These are phyloP conservation scores for Gavia stellata DNA, from an alignment of 2,113 vertebrate species.

Conservation along the genomic window DNA sequence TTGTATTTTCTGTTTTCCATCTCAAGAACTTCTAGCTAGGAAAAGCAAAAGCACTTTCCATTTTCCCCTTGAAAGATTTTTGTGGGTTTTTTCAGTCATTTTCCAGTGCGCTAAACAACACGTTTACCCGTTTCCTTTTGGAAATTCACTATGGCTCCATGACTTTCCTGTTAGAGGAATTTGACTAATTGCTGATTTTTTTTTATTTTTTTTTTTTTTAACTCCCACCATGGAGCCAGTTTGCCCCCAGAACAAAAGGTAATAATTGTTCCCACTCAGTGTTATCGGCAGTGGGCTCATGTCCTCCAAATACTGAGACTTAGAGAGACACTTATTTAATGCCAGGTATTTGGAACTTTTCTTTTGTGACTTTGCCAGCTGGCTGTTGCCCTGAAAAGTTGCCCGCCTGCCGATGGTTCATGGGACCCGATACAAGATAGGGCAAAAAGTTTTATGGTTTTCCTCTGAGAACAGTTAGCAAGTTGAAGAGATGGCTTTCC, in stretches of 20 bases:
- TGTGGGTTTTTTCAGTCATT: background rate
- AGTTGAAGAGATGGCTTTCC: background rate
- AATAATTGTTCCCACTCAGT: background rate
- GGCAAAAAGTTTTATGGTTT: background rate
- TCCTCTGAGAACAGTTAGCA: background rate
- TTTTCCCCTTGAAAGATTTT: background rate
- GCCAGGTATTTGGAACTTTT: background rate
- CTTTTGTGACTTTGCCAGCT: background rate
- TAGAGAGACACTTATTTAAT: background rate
- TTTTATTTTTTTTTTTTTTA: background rate
- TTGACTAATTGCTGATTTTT: background rate
- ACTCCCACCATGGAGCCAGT: background rate
- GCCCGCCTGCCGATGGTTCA: background rate
- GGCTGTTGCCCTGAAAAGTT: background rate
- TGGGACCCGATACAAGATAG: background rate
- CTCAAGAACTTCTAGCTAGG: background rate
- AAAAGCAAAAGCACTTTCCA: background rate
- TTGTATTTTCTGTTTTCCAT: background rate
- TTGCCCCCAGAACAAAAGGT: background rate
- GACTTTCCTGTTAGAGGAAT: background rate
- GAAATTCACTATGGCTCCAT: background rate
- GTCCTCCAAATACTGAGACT: background rate
- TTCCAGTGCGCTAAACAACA: background rate
- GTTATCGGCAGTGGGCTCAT: background rate
- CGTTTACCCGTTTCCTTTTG: background rate